Base-by-base conservation (phyloP, 2,113 vertebrate species). In the Psittacus erithacus region DNA sequence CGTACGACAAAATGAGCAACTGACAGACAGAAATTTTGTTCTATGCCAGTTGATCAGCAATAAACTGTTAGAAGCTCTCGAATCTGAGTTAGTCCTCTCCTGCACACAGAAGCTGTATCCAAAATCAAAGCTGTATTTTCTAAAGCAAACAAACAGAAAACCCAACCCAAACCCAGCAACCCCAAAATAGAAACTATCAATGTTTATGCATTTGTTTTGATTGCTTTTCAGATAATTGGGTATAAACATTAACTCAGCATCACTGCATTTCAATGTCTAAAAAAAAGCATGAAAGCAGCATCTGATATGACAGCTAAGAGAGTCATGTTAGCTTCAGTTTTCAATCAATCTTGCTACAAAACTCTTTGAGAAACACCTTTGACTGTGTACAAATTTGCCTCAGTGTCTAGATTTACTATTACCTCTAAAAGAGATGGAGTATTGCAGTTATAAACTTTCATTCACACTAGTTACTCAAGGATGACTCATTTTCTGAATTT, bases 181-280 rank as follows among this genome's bases (percentile, higher is more conserved):
- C 4, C 13, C 41, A 41, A 77, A 83, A 67, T 27, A 90, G 77
- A 86, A 90, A 5, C 8, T 57, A 9, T 41, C 38, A 44, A 7
- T 39, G 50, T 71, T 90, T 84, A 91, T 90, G 77, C 3, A 85
- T 82, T 94, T 94, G 65, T 78, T 97, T 88, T 84, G 68, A 93
- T 39, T 55, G 31, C 29, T 71, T 88, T 90, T 90, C 88, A 94
- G 62, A 33, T 82, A 92, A 94, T 25, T 59, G 27, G 17, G 49
- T 87, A 80, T 64, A 91, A 92, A 86, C 13, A 10, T 86, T 88
- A 93, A 93, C 35, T 88, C 55, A 70, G n/a, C 24, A 59, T 47
- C 1, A 2, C 86, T 92, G 4, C 47, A 84, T 89, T 96, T 90
- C 50, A 55, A 38, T 73, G 55, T 87, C 55, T 59, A 15, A 68